These are phyloP conservation scores for Limenitis camilla DNA, from an alignment of 2,888 invertebrate species.

Conservation along the genomic window DNA sequence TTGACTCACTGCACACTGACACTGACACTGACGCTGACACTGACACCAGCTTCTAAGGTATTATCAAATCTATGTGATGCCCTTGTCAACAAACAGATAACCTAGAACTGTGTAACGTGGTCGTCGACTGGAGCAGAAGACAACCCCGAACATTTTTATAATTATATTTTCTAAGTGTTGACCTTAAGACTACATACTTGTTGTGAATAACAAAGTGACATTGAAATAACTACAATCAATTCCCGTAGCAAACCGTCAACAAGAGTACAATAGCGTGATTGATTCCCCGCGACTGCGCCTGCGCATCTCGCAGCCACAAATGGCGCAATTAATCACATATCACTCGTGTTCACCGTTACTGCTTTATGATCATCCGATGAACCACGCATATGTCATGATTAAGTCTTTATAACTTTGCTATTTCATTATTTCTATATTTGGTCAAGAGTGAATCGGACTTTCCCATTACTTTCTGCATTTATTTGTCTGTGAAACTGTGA, in stretches of 20 bases:
- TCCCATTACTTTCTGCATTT: no score
- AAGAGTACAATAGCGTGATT: constrained; percentile 12
- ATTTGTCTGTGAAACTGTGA: no score
- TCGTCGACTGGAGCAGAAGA: no score
- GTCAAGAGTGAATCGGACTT: no score
- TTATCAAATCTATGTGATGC: neutral
- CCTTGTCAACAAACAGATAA: no score
- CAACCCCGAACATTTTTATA: no score
- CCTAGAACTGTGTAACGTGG: no score
- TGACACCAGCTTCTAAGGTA: constrained; percentile 5
- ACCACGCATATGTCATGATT: neutral
- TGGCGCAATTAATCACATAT: constrained; percentile 17
- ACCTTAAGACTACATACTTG: no score
- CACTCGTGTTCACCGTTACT: constrained; percentile 17
- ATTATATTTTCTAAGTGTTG: no score
- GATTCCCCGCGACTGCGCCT: constrained; percentile 10
- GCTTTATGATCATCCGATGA: neutral
- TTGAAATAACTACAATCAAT: no score
- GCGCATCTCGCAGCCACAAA: constrained; percentile 6
- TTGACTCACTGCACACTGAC: constrained; percentile 16
- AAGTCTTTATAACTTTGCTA: neutral
- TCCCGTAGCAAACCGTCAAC: neutral
- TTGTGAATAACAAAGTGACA: no score
- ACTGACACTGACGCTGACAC: neutral
- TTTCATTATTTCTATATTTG: neutral